These are phyloP conservation scores for Columba livia DNA, from an alignment of 2,113 vertebrate species.

Conservation along the genomic window DNA sequence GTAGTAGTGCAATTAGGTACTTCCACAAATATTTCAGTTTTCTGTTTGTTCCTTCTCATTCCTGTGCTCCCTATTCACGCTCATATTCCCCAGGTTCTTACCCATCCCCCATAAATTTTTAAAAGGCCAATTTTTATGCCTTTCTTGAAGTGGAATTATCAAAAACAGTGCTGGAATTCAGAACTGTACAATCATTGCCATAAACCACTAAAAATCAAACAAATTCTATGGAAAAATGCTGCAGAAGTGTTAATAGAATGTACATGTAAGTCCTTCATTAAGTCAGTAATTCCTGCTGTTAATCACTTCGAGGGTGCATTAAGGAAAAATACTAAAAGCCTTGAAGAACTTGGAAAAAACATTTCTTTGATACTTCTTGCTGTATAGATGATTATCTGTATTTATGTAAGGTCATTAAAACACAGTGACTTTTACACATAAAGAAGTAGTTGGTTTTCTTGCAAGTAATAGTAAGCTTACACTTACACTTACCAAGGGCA, in stretches of 20 bases:
- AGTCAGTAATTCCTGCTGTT: not conserved
- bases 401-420: not conserved
- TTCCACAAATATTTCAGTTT: not conserved
- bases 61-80: not conserved
- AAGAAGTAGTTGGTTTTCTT: not conserved
- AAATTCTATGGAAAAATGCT: not conserved
- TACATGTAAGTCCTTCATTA: not conserved
- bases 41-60: not conserved
- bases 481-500: not conserved
- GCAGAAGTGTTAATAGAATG: not conserved
- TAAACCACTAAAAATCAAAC: not conserved
- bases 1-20: constrained; percentile 97
- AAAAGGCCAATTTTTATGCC: not conserved
- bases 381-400: not conserved
- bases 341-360: not conserved
- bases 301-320: not conserved
- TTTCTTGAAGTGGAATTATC: not conserved
- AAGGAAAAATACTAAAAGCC: not conserved
- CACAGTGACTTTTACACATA: not conserved
- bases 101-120: not conserved
- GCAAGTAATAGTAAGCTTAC: not conserved
- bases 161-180: not conserved
- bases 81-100: not conserved
- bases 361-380: not conserved
- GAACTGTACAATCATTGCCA: not conserved